Conservation (phyloP, 2,888 invertebrate species). For the Oegoconia quadripuncta region DNA sequence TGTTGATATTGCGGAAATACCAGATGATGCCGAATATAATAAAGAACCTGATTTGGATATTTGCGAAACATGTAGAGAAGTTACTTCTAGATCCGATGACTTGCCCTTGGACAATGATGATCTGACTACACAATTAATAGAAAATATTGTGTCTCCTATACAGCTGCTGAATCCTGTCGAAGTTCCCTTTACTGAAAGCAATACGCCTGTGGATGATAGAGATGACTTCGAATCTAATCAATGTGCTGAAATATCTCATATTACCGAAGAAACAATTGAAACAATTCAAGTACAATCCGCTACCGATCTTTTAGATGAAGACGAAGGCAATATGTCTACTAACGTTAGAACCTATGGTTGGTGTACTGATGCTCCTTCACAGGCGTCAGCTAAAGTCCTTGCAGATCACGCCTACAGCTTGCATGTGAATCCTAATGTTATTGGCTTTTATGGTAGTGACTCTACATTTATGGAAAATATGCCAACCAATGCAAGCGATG, state of each 20-base stretch:
- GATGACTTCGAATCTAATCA: constrained; percentile 32
- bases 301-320: constrained; percentile 43
- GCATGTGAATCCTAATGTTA: constrained; percentile 29
- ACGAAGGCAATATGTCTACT: constrained; percentile 19
- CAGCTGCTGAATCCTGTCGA: constrained; percentile 61
- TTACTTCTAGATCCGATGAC: constrained; percentile 46
- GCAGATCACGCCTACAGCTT: constrained; percentile 35
- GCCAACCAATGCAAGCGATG: constrained; percentile 54
- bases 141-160: constrained; percentile 64
- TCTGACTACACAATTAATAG: constrained; percentile 58
- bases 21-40: constrained; percentile 19
- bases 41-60: constrained; percentile 49
- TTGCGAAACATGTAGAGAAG: constrained; percentile 61
- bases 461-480: constrained; percentile 45
- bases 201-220: constrained; percentile 21
- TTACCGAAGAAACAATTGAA: constrained; percentile 58
- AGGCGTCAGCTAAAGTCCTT: constrained; percentile 12
- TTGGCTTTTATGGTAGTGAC: constrained; percentile 46
- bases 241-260: constrained; percentile 49
- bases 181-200: constrained; percentile 40
- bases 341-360: constrained; percentile 43
- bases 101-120: constrained; percentile 45
- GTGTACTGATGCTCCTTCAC: constrained; percentile 30
- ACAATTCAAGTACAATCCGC: constrained; percentile 54
- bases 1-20: constrained; percentile 14